Percentiles rank a stretch among this genome's conserved stretches.
Conservation (phyloP, 2,888 invertebrate species). For the Disparrhopalites patrizii region DNA sequence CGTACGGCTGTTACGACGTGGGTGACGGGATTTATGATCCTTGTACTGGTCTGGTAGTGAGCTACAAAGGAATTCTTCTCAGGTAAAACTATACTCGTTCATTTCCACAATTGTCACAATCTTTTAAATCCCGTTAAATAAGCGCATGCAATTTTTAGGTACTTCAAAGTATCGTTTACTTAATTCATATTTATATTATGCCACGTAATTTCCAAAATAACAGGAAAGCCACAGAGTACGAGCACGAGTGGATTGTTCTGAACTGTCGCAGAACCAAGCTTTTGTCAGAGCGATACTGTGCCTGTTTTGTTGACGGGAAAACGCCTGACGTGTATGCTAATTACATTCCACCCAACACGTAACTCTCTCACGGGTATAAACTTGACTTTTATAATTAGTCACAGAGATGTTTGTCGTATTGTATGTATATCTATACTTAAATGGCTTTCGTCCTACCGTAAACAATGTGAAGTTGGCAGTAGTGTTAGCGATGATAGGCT, state of each 20-base stretch:
- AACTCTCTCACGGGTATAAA: too few species aligned
- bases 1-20: conserved; percentile 39
- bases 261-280: conserved; percentile 36
- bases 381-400: too few species aligned
- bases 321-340: conserved; percentile 35
- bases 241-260: conserved; percentile 38
- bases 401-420: too few species aligned
- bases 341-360: conserved; percentile 19
- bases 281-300: conserved; percentile 32
- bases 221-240: conserved; percentile 25
- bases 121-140: too few species aligned
- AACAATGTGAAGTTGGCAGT: too few species aligned
- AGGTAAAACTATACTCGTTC: conserved; percentile 19
- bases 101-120: too few species aligned
- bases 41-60: conserved; percentile 30
- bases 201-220: background rate
- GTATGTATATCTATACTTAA: too few species aligned
- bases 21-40: conserved; percentile 45
- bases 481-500: too few species aligned
- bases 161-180: background rate
- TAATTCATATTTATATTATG: background rate
- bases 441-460: too few species aligned
- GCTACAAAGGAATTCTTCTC: conserved; percentile 30
- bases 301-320: conserved; percentile 34
- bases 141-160: too few species aligned